Evolutionary conservation across 2,113 vertebrate species (phyloP).

Genomic region (Pampusana beccarii): DNA sequence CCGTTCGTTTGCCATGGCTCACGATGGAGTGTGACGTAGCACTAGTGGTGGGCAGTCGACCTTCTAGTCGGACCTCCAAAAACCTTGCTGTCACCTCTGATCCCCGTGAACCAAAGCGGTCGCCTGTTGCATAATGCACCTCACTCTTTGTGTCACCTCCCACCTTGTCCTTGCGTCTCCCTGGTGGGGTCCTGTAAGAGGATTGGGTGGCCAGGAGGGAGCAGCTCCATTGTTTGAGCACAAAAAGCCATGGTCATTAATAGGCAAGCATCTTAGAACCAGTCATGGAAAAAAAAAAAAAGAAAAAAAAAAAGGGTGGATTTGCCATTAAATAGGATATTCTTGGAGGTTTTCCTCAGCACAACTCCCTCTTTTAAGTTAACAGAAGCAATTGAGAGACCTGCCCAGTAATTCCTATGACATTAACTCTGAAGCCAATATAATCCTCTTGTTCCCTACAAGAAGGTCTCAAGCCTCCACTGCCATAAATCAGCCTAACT

Average conservation of each 20-base stretch:
- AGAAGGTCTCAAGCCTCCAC: conserved; percentile 6
- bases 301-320: conserved; percentile 11
- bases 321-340: conserved; percentile 67
- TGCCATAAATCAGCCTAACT: conserved; percentile 8
- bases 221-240: conserved; percentile 2
- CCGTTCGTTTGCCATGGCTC: not conserved
- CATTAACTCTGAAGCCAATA: conserved; percentile 2
- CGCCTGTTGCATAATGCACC: not conserved
- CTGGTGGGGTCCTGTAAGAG: conserved; percentile 33
- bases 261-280: not conserved
- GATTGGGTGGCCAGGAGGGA: conserved; percentile 47
- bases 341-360: conserved; percentile 37
- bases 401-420: conserved; percentile 35
- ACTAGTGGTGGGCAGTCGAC: not conserved
- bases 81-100: not conserved
- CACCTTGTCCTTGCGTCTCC: not conserved
- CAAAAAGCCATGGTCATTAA: conserved; percentile 21
- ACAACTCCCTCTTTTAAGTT: conserved; percentile 19
- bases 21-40: fast-evolving
- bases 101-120: not conserved
- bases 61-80: not conserved
- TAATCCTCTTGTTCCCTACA: conserved; percentile 52
- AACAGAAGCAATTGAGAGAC: conserved; percentile 31
- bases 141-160: not conserved
- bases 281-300: not conserved